Conservation (phyloP, 2,113 vertebrate species). For the Alosa alosa region DNA sequence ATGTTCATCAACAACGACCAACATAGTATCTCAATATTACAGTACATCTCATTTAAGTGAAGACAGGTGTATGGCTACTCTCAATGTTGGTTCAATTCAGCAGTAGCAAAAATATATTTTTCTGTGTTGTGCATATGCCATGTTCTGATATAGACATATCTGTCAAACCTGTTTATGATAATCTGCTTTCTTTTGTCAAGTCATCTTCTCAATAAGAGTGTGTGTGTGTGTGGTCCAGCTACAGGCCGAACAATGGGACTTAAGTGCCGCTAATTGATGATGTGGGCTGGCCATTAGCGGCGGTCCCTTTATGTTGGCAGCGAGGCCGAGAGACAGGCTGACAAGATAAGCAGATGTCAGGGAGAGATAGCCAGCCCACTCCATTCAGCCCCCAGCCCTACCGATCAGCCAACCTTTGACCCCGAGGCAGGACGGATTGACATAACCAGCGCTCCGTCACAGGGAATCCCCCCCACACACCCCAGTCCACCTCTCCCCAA, state of each 20-base stretch:
- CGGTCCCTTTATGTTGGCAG: conserved; percentile 16
- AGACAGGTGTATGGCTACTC: background rate
- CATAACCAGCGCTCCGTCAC: conserved; percentile 54
- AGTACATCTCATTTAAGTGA: background rate
- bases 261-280: conserved; percentile 44
- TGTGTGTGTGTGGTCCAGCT: background rate
- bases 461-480: conserved; percentile 56
- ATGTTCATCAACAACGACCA: background rate
- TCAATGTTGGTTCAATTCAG: background rate
- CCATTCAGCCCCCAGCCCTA: conserved; percentile 26
- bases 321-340: conserved; percentile 38
- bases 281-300: conserved; percentile 23
- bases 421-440: conserved; percentile 58
- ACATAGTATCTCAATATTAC: background rate
- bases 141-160: background rate
- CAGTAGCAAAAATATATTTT: background rate
- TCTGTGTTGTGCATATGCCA: background rate
- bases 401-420: conserved; percentile 68
- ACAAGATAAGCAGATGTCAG: conserved; percentile 57
- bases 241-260: conserved; percentile 16
- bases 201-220: background rate
- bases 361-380: conserved; percentile 56
- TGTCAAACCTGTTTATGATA: background rate
- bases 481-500: background rate
- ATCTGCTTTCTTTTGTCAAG: background rate